These are phyloP conservation scores for Aspidapion aeneum DNA, from an alignment of 2,888 invertebrate species.

Conservation along the genomic window DNA sequence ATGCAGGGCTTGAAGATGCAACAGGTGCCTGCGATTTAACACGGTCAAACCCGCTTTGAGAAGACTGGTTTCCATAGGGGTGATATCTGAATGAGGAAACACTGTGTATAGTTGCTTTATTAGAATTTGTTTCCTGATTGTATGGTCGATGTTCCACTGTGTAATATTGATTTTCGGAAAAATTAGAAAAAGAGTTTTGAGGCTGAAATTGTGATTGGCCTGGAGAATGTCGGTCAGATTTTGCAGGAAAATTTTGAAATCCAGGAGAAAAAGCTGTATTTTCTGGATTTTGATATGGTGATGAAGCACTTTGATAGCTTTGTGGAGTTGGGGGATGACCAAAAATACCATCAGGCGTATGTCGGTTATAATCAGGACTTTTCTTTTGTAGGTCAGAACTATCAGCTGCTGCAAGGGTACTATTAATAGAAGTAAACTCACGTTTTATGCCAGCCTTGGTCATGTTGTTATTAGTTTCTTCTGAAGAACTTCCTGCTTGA, in stretches of 20 bases:
- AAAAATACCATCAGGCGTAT: constrained; percentile 56
- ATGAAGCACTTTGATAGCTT: constrained; percentile 64
- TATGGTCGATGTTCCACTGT: constrained; percentile 42
- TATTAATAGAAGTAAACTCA: constrained; percentile 53
- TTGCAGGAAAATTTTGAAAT: constrained; percentile 42
- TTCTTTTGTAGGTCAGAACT: constrained; percentile 52
- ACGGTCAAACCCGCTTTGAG: constrained; percentile 49
- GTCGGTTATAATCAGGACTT: constrained; percentile 55
- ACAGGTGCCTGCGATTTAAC: constrained; percentile 40
- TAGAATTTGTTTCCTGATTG: constrained; percentile 41
- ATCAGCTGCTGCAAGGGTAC: constrained; percentile 38
- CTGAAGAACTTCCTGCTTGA: constrained; percentile 50
- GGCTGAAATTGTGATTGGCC: constrained; percentile 25
- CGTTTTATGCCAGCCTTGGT: constrained; percentile 50
- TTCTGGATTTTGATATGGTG: constrained; percentile 59
- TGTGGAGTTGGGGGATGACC: constrained; percentile 63
- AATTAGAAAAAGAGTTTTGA: constrained; percentile 30
- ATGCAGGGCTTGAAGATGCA: constrained; percentile 7
- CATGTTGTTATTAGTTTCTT: constrained; percentile 64
- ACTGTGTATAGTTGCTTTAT: constrained; percentile 36
- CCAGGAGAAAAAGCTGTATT: constrained; percentile 56
- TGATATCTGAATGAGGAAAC: constrained; percentile 43
- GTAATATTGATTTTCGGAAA: constrained; percentile 38
- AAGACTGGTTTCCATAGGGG: constrained; percentile 46
- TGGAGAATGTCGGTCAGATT: constrained; percentile 51